Conservation (phyloP, 2,888 invertebrate species). For the Doris montereyensis region DNA sequence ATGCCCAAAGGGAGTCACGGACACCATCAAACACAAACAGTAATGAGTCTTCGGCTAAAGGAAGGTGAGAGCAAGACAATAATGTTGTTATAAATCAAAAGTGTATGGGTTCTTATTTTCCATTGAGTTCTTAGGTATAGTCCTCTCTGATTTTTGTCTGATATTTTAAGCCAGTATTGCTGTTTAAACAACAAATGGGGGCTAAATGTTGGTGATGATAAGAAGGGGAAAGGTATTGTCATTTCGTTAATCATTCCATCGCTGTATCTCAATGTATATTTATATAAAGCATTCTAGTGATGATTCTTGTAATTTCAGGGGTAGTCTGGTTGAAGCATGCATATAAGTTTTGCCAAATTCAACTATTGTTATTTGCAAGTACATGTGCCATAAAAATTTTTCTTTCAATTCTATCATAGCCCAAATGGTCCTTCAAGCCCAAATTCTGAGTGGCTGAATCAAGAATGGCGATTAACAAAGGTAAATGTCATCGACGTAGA, state of each 20-base stretch:
- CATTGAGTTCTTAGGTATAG: no score
- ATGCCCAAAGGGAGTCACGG: slow-evolving; percentile 68
- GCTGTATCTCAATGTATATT: no score
- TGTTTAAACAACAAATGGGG: no score
- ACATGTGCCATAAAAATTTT: not conserved
- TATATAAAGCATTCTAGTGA: not conserved
- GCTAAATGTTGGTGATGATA: no score
- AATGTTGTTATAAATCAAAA: no score
- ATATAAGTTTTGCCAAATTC: not conserved
- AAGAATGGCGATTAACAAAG: slow-evolving; percentile 46
- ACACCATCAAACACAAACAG: slow-evolving; percentile 61
- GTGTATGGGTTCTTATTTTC: no score
- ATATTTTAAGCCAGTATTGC: no score
- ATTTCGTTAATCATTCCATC: no score
- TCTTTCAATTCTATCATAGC: slow-evolving; percentile 51
- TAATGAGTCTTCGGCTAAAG: slow-evolving; percentile 60
- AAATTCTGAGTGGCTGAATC: slow-evolving; percentile 55
- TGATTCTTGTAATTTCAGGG: not conserved
- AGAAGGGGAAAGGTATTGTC: no score
- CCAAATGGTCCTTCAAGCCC: slow-evolving; percentile 66
- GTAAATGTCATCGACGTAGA: no score
- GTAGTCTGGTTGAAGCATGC: not conserved
- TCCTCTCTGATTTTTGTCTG: no score
- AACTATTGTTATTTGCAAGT: not conserved
- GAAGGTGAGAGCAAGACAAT: no score